Evolutionary conservation across 64 coral and sea anemone genomes (phyloP).

Genomic region (Pocillopora damicornis): DNA sequence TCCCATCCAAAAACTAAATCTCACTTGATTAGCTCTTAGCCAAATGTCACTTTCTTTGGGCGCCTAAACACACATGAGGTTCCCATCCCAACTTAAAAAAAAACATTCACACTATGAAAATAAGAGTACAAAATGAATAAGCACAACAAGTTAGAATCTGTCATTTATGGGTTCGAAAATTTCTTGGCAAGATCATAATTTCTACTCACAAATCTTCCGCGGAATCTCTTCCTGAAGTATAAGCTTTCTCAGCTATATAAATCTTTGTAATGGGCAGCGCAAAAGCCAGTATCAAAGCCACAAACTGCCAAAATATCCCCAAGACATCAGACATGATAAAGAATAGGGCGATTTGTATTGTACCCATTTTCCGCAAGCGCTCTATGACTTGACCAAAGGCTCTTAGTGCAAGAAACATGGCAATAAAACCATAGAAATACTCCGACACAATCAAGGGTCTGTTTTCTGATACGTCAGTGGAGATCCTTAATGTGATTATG

Average conservation of each 20-base stretch:
- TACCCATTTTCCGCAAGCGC: neutral
- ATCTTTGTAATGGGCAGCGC: conserved; percentile 10
- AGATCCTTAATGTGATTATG: neutral
- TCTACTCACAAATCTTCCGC: neutral
- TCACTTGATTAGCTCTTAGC: no score
- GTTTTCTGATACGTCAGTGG: conserved; percentile 2
- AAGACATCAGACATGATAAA: neutral
- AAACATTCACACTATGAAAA: no score
- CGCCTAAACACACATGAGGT: no score
- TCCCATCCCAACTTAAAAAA: no score
- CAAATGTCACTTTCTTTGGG: no score
- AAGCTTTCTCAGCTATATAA: conserved; percentile 7
- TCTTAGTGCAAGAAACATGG: neutral
- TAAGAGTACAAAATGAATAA: no score
- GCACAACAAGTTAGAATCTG: neutral
- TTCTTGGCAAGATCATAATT: neutral
- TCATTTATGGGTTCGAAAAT: neutral
- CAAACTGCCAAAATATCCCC: conserved; percentile 6
- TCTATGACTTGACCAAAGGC: conserved; percentile 19
- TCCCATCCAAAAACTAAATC: no score
- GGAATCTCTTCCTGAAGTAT: neutral
- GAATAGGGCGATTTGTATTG: conserved; percentile 12
- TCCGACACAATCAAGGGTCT: neutral
- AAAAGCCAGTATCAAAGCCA: conserved; percentile 4
- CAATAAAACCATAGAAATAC: conserved; percentile 11